Evolutionary conservation across 2,113 vertebrate species (phyloP).

Genomic region (Nothobranchius furzeri): DNA sequence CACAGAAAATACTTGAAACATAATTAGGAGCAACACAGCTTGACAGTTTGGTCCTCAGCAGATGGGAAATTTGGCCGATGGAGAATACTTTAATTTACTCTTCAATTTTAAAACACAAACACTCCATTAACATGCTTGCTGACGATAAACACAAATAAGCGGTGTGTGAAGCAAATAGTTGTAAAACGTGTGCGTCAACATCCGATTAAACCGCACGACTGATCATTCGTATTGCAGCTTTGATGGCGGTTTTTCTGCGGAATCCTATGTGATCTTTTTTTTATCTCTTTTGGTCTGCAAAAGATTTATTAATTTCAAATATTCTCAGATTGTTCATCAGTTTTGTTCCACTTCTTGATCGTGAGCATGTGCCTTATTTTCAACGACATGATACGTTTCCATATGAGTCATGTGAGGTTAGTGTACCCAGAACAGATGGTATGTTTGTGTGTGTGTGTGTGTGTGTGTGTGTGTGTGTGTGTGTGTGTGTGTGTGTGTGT

Average conservation of each 20-base stretch:
- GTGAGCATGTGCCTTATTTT: not conserved
- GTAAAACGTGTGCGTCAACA: not conserved
- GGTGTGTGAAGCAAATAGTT: not conserved
- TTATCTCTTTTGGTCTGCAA: too few species aligned
- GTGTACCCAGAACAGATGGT: slow-evolving; percentile 63
- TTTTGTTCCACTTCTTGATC: too few species aligned
- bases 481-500: not conserved
- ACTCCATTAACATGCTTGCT: not conserved
- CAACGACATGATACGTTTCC: slow-evolving; percentile 34
- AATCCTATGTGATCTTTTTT: too few species aligned
- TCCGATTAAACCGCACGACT: not conserved
- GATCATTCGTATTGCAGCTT: not conserved
- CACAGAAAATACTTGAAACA: not conserved
- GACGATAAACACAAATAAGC: not conserved
- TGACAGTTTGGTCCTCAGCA: slow-evolving; percentile 13
- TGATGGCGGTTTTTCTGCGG: too few species aligned
- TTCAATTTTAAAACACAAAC: not conserved
- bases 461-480: slow-evolving; percentile 28
- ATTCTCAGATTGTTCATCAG: too few species aligned
- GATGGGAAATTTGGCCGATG: not conserved
- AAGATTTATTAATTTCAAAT: too few species aligned
- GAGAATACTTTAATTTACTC: not conserved
- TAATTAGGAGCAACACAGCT: not conserved
- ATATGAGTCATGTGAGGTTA: slow-evolving; percentile 49
- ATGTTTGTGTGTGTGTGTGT: slow-evolving; percentile 36